A percentile compares a stretch with the other conserved stretches of the same genome.
phyloP scores from a whole-genome alignment of 2,888 invertebrate species.

The Parnassius glacialis region DNA sequence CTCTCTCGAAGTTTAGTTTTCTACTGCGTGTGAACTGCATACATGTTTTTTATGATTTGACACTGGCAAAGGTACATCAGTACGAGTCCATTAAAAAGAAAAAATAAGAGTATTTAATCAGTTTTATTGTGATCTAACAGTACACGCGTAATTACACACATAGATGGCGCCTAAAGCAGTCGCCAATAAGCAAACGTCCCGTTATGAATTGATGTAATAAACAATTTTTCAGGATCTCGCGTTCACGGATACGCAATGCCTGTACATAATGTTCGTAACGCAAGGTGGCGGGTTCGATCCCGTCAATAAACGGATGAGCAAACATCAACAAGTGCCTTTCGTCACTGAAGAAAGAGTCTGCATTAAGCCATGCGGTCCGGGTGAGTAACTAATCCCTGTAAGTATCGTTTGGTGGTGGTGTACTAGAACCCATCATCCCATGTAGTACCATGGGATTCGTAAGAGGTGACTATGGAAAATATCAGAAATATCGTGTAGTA shows the following conservation, averaged over 20 bases:
- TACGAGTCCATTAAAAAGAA: no score
- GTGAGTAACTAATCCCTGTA: slow-evolving; percentile 55
- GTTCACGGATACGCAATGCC: slow-evolving; percentile 90
- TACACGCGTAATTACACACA: neutral
- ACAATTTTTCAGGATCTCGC: slow-evolving; percentile 84
- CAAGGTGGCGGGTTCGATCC: slow-evolving; percentile 91
- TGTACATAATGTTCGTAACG: slow-evolving; percentile 93
- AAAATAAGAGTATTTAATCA: neutral
- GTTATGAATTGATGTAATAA: neutral
- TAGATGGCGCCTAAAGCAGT: no score
- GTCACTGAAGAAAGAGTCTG: slow-evolving; percentile 89
- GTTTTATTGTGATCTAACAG: neutral
- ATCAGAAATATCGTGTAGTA: no score
- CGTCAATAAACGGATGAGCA: slow-evolving; percentile 91
- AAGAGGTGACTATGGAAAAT: no score
- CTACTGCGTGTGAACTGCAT: no score
- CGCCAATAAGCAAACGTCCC: no score
- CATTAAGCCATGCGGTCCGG: slow-evolving; percentile 90
- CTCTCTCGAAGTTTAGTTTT: no score
- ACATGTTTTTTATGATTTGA: no score
- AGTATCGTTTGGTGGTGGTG: no score
- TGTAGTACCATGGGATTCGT: no score
- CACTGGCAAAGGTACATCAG: no score
- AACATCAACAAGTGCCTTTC: slow-evolving; percentile 87
- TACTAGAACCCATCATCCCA: no score